Base-by-base conservation (phyloP, 2,113 vertebrate species). In the Pseudopipra pipra region DNA sequence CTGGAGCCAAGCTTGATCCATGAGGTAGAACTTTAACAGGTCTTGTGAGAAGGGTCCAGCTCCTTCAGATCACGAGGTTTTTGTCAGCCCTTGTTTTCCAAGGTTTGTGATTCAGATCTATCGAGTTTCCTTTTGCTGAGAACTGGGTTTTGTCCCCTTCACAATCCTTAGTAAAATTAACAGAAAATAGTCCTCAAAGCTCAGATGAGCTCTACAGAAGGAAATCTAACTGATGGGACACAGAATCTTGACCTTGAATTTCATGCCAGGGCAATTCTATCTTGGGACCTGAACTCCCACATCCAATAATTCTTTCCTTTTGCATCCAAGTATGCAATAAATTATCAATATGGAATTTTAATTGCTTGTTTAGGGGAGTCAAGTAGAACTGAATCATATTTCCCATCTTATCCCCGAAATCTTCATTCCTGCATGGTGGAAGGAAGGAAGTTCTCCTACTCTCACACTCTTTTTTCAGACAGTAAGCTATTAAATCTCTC, bases 261-360 rank as follows among this genome's bases (percentile, higher is more conserved):
- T 92, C 61, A 94, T 65, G 23, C 33, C 41, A 93, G 62, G 27
- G 54, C 52, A 95, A 86, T 89, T 93, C 37, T 87, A 70, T 76
- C 84, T 87, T 95, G 80, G 74, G 90, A 93, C 90, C 51, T 75
- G 27, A 96, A 89, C 35, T 89, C 74, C 51, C 77, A 59, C 3
- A 55, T 28, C 4, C 39, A 43, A 14, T 87, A 81, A 78, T 72
- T 92, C 46, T 81, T 94, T 67, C 70, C 59, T 95, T 95, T 80
- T 6, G 2, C 62, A 72, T 77, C 23, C 77, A 81, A 67, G 65
- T 28, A 65, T 20, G 71, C 51, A 94, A 66, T 91, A 94, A 91
- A 91, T 93, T 85, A 86, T 21, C 54, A 86, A 76, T 30, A 80
- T 11, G 74, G 62, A 89, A 87, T 92, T 95, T 85, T 70, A 94